Evolutionary conservation across 2,113 vertebrate genomes (phyloP).

Genomic region (Axis porcinus): DNA sequence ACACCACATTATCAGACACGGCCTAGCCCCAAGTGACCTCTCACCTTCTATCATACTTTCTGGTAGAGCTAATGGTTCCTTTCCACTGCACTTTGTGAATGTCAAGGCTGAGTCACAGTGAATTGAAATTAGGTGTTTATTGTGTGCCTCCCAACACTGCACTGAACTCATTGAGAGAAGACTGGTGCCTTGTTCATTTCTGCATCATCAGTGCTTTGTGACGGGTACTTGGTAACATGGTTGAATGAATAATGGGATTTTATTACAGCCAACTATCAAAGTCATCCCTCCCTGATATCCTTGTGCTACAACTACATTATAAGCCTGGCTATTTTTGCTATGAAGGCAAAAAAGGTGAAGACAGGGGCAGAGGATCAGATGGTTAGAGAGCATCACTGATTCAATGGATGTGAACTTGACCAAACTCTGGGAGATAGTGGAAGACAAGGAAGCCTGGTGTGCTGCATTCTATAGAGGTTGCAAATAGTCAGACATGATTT

Average conservation of each 20-base stretch:
- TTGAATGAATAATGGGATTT: constrained; percentile 8
- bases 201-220: background rate
- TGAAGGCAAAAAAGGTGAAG: background rate
- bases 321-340: background rate
- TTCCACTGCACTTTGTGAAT: background rate
- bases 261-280: background rate
- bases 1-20: background rate
- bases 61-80: background rate
- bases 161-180: background rate
- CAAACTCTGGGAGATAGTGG: background rate
- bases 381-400: background rate
- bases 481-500: background rate
- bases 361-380: background rate
- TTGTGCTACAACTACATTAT: background rate
- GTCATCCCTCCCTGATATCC: background rate
- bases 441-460: background rate
- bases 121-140: background rate
- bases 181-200: constrained; percentile 4
- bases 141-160: background rate
- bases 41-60: background rate
- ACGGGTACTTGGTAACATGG: background rate
- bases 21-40: background rate
- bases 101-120: background rate
- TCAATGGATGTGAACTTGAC: background rate
- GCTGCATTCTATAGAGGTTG: background rate